These are phyloP conservation scores for Amniataba percoides DNA, from an alignment of 2,797 vertebrate species.

Conservation along the genomic window DNA sequence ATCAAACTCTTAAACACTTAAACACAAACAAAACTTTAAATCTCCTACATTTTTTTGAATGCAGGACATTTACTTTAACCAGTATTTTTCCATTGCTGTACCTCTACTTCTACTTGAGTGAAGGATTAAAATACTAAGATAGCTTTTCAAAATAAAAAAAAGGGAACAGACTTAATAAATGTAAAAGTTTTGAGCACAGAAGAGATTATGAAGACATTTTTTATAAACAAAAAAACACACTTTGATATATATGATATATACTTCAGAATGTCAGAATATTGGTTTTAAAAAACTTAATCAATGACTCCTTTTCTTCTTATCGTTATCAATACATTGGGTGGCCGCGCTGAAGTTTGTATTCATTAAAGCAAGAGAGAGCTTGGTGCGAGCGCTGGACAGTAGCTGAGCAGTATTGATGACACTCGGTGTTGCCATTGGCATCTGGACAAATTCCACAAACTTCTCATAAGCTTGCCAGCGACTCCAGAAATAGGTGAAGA, in stretches of 20 bases:
- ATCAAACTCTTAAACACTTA: neutral
- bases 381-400: neutral
- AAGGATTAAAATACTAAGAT: neutral
- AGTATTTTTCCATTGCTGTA: neutral
- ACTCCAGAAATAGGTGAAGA: slow-evolving; percentile 73
- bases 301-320: neutral
- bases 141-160: neutral
- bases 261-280: neutral
- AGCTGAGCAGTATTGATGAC: slow-evolving; percentile 58
- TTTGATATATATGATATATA: neutral
- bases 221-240: neutral
- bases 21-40: no score
- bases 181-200: neutral
- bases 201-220: neutral
- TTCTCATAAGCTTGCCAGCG: slow-evolving; percentile 57
- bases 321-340: neutral
- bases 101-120: neutral
- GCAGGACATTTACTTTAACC: neutral
- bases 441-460: slow-evolving; percentile 74
- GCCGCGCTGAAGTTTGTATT: slow-evolving; percentile 1
- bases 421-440: slow-evolving; percentile 62
- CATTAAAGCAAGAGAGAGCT: slow-evolving; percentile 9
- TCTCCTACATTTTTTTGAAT: no score
- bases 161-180: neutral
- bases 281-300: neutral